Percentiles rank a stretch among this genome's conserved stretches.
Evolutionary conservation across 1,140 invertebrate genomes (phyloP).

Genomic region (Dysdera silvatica): DNA sequence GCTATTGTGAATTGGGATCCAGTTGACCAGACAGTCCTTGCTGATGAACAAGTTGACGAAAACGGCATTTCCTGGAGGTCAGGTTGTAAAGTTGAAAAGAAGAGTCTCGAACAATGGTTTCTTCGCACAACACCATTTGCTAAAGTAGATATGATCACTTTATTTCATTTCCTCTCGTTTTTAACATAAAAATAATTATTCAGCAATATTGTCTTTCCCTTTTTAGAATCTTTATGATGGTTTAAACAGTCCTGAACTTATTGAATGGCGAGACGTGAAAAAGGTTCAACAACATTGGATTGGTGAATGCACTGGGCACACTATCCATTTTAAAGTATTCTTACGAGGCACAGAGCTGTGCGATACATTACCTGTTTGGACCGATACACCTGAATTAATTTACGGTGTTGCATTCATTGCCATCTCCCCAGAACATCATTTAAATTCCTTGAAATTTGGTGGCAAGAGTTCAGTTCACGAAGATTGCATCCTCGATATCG

Average conservation of each 20-base stretch:
- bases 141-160: constrained; percentile 50
- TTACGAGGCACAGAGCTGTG: constrained; percentile 39
- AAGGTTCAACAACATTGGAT: constrained; percentile 93
- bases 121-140: constrained; percentile 83
- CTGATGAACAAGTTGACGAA: constrained; percentile 94
- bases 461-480: background rate
- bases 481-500: constrained; percentile 43
- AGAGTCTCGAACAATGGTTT: constrained; percentile 88
- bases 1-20: constrained; percentile 98
- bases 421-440: constrained; percentile 43
- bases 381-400: constrained; percentile 62
- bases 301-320: constrained; percentile 75
- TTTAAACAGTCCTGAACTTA: constrained; percentile 53
- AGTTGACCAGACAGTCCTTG: constrained; percentile 91
- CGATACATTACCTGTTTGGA: constrained; percentile 60
- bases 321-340: constrained; percentile 60
- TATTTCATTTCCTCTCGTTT: constrained; percentile 2
- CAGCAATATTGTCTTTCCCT: background rate
- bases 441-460: constrained; percentile 29
- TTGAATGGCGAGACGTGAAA: constrained; percentile 68
- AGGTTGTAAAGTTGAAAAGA: constrained; percentile 87
- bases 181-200: too few relatives aligned
- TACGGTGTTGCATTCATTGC: constrained; percentile 53
- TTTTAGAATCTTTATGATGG: constrained; percentile 56
- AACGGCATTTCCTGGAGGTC: constrained; percentile 92